Conservation (phyloP, 2,888 invertebrate genomes). For the Nomada hirtipes region DNA sequence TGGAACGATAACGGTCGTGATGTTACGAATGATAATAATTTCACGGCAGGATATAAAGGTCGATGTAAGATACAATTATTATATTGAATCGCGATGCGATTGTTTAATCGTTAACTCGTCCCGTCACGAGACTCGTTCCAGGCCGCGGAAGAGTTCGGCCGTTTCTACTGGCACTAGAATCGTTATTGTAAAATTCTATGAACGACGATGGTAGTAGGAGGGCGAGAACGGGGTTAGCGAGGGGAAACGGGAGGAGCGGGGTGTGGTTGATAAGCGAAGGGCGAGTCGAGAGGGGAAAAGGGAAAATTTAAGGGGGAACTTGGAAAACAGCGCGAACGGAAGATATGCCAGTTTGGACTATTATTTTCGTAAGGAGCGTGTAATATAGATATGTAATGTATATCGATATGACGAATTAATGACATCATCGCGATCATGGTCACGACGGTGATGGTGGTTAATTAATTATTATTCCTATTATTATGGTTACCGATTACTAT, state of each 20-base stretch:
- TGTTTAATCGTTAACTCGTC: slow-evolving; percentile 42
- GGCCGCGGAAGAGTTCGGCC: slow-evolving; percentile 46
- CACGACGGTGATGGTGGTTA: slow-evolving; percentile 67
- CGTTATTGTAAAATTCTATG: slow-evolving; percentile 61
- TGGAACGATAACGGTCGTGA: slow-evolving; percentile 27
- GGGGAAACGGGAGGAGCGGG: slow-evolving; percentile 8
- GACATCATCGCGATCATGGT: slow-evolving; percentile 71
- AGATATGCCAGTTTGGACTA: slow-evolving; percentile 75
- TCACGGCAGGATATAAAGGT: slow-evolving; percentile 25
- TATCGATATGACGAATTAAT: slow-evolving; percentile 72
- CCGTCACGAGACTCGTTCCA: slow-evolving; percentile 38
- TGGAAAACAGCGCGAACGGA: slow-evolving; percentile 68
- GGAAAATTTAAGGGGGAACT: not conserved
- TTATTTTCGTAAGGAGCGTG: slow-evolving; percentile 76
- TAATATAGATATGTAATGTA: slow-evolving; percentile 73
- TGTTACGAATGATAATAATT: slow-evolving; percentile 46
- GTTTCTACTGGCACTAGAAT: slow-evolving; percentile 62
- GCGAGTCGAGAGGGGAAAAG: not conserved
- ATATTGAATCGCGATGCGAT: slow-evolving; percentile 56
- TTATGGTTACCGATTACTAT: slow-evolving; percentile 74
- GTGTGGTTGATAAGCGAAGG: not conserved
- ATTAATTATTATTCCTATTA: slow-evolving; percentile 71
- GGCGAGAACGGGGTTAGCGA: not conserved
- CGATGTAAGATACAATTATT: slow-evolving; percentile 54
- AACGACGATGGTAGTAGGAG: slow-evolving; percentile 56